Evolutionary conservation across 2,797 vertebrate genomes (phyloP).

Genomic region (Intellagama lesueurii): DNA sequence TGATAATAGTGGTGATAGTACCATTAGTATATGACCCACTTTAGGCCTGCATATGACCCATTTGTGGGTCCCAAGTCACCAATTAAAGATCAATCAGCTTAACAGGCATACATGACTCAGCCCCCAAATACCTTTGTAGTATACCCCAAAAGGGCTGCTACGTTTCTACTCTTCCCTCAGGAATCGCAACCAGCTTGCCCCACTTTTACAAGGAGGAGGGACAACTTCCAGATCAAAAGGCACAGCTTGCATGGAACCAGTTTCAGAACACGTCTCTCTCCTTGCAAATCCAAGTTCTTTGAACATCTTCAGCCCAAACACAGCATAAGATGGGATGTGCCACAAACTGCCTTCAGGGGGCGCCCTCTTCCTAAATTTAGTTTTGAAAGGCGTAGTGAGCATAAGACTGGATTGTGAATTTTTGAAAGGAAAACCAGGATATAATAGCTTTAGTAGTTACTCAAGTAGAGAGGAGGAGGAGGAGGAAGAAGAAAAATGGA

Average conservation of each 20-base stretch:
- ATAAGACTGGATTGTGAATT: neutral
- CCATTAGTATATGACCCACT: neutral
- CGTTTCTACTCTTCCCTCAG: neutral
- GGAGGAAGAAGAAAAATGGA: neutral
- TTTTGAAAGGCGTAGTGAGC: neutral
- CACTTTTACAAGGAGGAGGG: neutral
- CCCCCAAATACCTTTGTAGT: neutral
- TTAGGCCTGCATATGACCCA: neutral
- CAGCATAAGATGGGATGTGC: neutral
- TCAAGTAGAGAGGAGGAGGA: neutral
- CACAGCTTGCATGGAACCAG: neutral
- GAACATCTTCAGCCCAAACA: neutral
- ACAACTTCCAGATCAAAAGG: neutral
- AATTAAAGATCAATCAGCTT: neutral
- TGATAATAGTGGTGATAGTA: too few species aligned
- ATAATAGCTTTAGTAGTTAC: neutral
- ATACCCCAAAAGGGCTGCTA: neutral
- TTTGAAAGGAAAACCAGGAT: neutral
- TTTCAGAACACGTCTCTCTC: neutral
- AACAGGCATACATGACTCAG: neutral
- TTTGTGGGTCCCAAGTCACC: neutral
- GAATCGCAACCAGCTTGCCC: neutral
- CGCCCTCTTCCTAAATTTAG: slow-evolving; percentile 5
- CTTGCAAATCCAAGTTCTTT: neutral
- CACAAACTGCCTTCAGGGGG: slow-evolving; percentile 4